These are phyloP conservation scores for Microcebus griseorufus DNA, from an alignment of 2,113 vertebrate genomes.

Conservation along the genomic window DNA sequence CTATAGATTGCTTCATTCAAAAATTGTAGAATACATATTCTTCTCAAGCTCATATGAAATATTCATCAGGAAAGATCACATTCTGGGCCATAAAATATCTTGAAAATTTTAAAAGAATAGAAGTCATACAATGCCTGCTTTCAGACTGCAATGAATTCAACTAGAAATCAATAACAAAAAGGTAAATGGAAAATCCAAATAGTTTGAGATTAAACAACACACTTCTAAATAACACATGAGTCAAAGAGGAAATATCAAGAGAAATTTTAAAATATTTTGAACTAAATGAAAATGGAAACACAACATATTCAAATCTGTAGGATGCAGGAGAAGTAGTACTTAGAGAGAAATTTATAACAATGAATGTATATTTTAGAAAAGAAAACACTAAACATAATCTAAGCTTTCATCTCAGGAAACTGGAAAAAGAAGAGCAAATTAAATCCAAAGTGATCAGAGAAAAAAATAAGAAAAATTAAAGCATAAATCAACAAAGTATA, in stretches of 20 bases:
- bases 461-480: not conserved
- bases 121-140: not conserved
- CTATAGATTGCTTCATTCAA: not conserved
- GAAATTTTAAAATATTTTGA: not conserved
- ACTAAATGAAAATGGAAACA: not conserved
- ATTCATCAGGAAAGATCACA: not conserved
- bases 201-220: not conserved
- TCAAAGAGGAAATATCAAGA: not conserved
- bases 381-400: not conserved
- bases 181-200: not conserved
- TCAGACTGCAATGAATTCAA: not conserved
- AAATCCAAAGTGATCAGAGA: not conserved
- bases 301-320: not conserved
- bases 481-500: not conserved
- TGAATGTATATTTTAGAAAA: not conserved
- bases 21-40: not conserved
- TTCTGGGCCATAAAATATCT: not conserved
- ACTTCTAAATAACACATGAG: not conserved
- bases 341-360: not conserved
- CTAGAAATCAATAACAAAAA: not conserved
- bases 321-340: not conserved
- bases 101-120: not conserved
- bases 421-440: not conserved
- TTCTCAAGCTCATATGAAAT: not conserved
- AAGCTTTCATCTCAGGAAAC: not conserved